Conservation (phyloP, 2,797 vertebrate genomes). For the Acrossocheilus wenchowensis region DNA sequence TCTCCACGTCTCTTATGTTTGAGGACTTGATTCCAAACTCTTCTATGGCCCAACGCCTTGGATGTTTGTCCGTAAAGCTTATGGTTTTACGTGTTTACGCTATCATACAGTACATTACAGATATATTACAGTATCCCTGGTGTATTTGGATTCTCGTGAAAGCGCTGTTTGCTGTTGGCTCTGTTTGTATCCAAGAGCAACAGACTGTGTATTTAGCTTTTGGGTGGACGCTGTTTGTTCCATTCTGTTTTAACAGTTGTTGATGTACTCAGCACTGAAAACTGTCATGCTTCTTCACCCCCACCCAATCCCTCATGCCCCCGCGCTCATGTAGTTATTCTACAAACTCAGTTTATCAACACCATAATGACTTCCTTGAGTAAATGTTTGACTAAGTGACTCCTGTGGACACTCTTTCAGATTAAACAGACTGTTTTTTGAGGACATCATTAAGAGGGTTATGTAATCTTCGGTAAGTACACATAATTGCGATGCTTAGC, state of each 20-base stretch:
- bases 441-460: slow-evolving; percentile 28
- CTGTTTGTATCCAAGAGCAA: slow-evolving; percentile 15
- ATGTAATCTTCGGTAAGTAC: slow-evolving; percentile 27
- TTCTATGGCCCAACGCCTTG: not conserved
- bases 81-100: not conserved
- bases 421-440: slow-evolving; percentile 44
- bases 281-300: slow-evolving; percentile 8
- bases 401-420: slow-evolving; percentile 46
- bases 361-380: slow-evolving; percentile 51
- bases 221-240: slow-evolving; percentile 36
- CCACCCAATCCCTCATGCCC: not conserved
- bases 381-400: slow-evolving; percentile 61
- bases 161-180: not conserved
- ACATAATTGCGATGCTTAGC: slow-evolving; percentile 10
- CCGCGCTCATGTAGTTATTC: slow-evolving; percentile 20
- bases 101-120: not conserved
- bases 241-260: slow-evolving; percentile 41
- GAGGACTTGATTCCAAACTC: not conserved
- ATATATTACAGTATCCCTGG: not conserved
- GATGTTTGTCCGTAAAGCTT: not conserved
- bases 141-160: not conserved
- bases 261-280: slow-evolving; percentile 28
- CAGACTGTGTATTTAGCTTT: slow-evolving; percentile 50
- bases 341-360: slow-evolving; percentile 42
- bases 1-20: not conserved